These are phyloP conservation scores for Troides helena DNA, from an alignment of 2,888 invertebrate genomes.

Conservation along the genomic window DNA sequence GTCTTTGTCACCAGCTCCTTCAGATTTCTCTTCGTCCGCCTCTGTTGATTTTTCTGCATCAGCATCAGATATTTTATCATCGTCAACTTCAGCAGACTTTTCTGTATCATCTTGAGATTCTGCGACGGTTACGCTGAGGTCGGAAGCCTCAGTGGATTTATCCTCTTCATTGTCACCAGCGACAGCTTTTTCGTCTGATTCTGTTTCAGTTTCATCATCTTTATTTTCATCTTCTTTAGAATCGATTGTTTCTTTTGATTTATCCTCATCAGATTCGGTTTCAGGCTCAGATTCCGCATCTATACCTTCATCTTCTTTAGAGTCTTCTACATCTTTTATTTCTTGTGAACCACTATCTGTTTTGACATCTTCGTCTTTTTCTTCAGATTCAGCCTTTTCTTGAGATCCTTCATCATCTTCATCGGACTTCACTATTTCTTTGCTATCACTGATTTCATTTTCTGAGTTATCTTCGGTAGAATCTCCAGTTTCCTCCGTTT, in stretches of 20 bases:
- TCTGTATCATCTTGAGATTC: slow-evolving; percentile 35
- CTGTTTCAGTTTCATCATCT: slow-evolving; percentile 43
- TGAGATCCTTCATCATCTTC: slow-evolving; percentile 70
- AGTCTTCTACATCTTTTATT: slow-evolving; percentile 46
- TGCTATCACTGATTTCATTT: slow-evolving; percentile 37
- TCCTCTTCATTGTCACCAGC: slow-evolving; percentile 44
- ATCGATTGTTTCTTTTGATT: slow-evolving; percentile 35
- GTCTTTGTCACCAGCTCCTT: slow-evolving; percentile 51
- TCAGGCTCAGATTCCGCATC: slow-evolving; percentile 52
- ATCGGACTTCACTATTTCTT: slow-evolving; percentile 45
- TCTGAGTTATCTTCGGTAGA: slow-evolving; percentile 43
- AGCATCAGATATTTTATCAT: slow-evolving; percentile 35
- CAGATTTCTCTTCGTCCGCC: slow-evolving; percentile 41
- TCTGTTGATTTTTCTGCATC: slow-evolving; percentile 31
- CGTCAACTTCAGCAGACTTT: slow-evolving; percentile 31
- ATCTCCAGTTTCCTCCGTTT: slow-evolving; percentile 50
- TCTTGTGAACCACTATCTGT: slow-evolving; percentile 46
- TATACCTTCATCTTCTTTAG: slow-evolving; percentile 55
- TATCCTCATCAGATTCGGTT: slow-evolving; percentile 45
- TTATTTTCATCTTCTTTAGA: slow-evolving; percentile 36
- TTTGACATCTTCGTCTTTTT: slow-evolving; percentile 44
- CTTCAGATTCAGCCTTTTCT: slow-evolving; percentile 65
- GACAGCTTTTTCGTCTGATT: slow-evolving; percentile 40
- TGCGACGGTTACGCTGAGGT: slow-evolving; percentile 31
- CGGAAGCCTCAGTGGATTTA: slow-evolving; percentile 48